A percentile compares a stretch with the other conserved stretches of the same genome.
Conservation (phyloP, 2,113 vertebrate genomes). For the Picathartes gymnocephalus region DNA sequence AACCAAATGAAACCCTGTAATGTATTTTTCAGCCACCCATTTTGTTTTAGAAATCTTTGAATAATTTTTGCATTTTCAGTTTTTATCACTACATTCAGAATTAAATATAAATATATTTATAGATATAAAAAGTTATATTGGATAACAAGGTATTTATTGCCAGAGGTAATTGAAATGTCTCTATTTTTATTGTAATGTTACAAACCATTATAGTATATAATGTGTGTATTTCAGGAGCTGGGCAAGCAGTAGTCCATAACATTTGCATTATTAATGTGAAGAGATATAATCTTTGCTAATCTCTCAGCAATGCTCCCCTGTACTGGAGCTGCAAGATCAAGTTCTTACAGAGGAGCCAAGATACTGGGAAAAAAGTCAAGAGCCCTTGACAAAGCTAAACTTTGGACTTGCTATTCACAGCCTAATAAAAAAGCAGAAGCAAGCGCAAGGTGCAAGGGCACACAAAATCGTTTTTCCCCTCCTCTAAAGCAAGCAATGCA, state of each 20-base stretch:
- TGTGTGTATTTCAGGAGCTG: slow-evolving; percentile 19
- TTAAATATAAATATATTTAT: slow-evolving; percentile 24
- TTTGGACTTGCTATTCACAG: not conserved
- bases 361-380: not conserved
- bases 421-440: not conserved
- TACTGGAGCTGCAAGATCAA: not conserved
- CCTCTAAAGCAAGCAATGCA: not conserved
- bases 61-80: slow-evolving; percentile 34
- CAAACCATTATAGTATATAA: not conserved
- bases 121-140: slow-evolving; percentile 39
- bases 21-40: slow-evolving; percentile 5
- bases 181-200: slow-evolving; percentile 53
- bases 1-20: not conserved
- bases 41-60: slow-evolving; percentile 37
- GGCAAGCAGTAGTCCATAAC: not conserved
- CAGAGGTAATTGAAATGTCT: slow-evolving; percentile 29
- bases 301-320: not conserved
- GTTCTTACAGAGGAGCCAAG: not conserved
- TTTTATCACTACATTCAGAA: slow-evolving; percentile 33
- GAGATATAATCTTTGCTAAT: not conserved
- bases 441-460: not conserved
- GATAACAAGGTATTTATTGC: slow-evolving; percentile 54
- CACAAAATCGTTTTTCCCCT: not conserved
- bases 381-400: not conserved
- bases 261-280: not conserved